Conservation (phyloP, 2,797 vertebrate genomes). For the Podarcis lilfordi region DNA sequence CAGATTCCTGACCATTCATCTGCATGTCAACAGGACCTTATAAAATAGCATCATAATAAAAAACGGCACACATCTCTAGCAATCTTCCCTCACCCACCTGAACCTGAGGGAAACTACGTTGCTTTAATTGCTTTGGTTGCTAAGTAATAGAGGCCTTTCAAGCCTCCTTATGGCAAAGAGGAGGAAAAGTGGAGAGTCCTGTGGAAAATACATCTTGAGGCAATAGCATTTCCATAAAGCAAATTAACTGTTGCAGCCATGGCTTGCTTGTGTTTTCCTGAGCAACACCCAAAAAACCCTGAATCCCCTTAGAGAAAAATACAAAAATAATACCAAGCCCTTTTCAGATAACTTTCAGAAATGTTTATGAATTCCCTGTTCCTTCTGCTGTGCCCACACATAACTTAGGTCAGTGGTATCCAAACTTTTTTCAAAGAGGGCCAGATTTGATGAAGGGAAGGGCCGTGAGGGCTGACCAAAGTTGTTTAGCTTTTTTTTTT, state of each 20-base stretch:
- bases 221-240: background rate
- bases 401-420: background rate
- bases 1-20: slow-evolving; percentile 52
- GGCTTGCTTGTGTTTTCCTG: background rate
- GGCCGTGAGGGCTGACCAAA: too few species aligned
- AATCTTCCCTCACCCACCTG: background rate
- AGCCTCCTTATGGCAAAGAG: background rate
- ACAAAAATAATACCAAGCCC: background rate
- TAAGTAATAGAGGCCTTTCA: slow-evolving; percentile 41
- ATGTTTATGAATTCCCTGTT: background rate
- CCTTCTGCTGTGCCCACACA: background rate
- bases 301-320: background rate
- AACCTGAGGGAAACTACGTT: background rate
- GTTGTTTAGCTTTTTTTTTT: too few species aligned
- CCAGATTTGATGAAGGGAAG: too few species aligned
- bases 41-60: slow-evolving; percentile 31
- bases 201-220: background rate
- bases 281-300: background rate
- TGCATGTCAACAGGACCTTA: slow-evolving; percentile 60
- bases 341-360: background rate
- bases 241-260: background rate
- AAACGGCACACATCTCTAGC: slow-evolving; percentile 8
- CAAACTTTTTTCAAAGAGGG: too few species aligned
- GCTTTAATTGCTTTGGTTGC: slow-evolving; percentile 20
- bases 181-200: background rate